Percentiles rank a stretch among this genome's conserved stretches.
These are phyloP conservation scores for Pseudoips prasinana DNA, from an alignment of 2,888 invertebrate genomes.

Conservation along the genomic window DNA sequence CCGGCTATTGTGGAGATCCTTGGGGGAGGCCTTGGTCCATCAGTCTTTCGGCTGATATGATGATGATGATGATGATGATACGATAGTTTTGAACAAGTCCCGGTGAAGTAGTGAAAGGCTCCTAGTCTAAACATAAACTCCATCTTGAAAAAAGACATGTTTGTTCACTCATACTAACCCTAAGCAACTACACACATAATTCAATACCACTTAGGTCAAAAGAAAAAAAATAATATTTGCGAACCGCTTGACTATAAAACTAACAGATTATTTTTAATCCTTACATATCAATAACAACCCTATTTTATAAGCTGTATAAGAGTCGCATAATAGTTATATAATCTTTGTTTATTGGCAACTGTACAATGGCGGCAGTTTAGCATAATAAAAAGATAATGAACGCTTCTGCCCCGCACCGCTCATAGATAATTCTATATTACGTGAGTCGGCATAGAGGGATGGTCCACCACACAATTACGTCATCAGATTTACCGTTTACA, in stretches of 20 bases:
- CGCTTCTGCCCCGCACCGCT: slow-evolving; percentile 20
- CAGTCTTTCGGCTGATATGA: too few species aligned
- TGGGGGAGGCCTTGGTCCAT: too few species aligned
- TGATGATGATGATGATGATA: too few species aligned
- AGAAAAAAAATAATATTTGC: slow-evolving; percentile 34
- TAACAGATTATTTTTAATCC: slow-evolving; percentile 42
- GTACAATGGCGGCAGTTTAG: slow-evolving; percentile 34
- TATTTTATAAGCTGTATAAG: slow-evolving; percentile 9
- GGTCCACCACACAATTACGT: slow-evolving; percentile 4
- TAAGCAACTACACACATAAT: slow-evolving; percentile 1
- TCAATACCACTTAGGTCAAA: slow-evolving; percentile 10
- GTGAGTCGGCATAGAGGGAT: slow-evolving; percentile 53
- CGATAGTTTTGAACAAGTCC: too few species aligned
- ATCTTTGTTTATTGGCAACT: slow-evolving; percentile 65
- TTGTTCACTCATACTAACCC: too few species aligned
- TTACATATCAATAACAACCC: slow-evolving; percentile 53
- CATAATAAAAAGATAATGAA: slow-evolving; percentile 51
- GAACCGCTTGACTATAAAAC: slow-evolving; percentile 34
- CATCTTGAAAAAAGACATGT: too few species aligned
- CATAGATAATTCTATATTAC: slow-evolving; percentile 33
- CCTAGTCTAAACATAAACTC: too few species aligned
- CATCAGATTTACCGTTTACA: too few species aligned
- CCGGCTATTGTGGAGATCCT: too few species aligned
- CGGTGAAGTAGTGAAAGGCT: too few species aligned
- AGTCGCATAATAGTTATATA: slow-evolving; percentile 36